These are phyloP conservation scores for Charina bottae DNA, from an alignment of 2,113 vertebrate species.

Conservation along the genomic window DNA sequence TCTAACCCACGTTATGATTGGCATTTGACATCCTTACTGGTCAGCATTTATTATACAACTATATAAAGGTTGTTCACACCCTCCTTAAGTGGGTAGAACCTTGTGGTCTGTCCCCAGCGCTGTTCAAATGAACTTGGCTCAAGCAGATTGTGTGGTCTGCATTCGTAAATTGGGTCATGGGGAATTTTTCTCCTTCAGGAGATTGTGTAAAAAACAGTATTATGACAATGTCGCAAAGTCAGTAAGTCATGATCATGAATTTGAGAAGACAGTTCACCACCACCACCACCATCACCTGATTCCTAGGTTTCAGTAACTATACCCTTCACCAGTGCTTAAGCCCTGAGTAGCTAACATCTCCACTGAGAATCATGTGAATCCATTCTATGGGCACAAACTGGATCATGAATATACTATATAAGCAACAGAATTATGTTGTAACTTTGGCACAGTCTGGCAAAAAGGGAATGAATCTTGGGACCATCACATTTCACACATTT, in stretches of 20 bases:
- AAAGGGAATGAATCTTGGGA: slow-evolving; percentile 8
- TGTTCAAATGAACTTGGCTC: background rate
- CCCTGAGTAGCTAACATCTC: background rate
- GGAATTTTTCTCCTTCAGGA: background rate
- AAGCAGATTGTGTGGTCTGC: background rate
- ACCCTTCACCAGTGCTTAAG: background rate
- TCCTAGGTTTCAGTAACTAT: background rate
- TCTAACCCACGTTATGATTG: background rate
- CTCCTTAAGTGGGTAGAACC: background rate
- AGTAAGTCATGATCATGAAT: background rate
- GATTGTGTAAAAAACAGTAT: background rate
- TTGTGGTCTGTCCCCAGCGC: background rate
- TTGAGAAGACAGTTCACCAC: background rate
- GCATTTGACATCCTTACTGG: background rate
- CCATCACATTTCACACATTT: slow-evolving; percentile 21
- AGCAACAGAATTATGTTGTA: background rate
- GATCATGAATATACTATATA: background rate
- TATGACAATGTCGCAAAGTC: background rate
- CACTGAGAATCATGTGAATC: background rate
- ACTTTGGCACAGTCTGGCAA: slow-evolving; percentile 16
- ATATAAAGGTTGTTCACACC: background rate
- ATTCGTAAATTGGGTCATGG: background rate
- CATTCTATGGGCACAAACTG: background rate
- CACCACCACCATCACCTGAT: background rate
- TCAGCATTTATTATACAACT: background rate